Base-by-base conservation (phyloP, 2,888 invertebrate species). In the Agrenia bidenticulata region DNA sequence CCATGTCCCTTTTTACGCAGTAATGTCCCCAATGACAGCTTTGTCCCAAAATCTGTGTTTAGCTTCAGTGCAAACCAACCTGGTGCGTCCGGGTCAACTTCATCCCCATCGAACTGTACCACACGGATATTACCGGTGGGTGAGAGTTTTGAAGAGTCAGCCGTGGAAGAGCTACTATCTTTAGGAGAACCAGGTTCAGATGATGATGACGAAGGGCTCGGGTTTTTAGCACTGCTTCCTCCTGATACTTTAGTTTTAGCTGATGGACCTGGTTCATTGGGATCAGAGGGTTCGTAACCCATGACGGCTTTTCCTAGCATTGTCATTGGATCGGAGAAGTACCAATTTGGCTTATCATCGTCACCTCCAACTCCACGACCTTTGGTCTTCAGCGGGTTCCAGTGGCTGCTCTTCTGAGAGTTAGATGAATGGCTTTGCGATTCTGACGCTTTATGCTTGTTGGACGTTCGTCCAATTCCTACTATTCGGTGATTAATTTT, bases 231-330 rank as follows among this genome's bases (percentile, higher is more conserved):
- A 11, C 32, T 32, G 32, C 32, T 32, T 32, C 32, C 32, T 32
- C 11, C 11, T 11, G 32, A 32, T 24, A 13, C 26, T 26, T 51
- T 45, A 21, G 15, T 15, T 15, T 45, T 45, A 19, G 7, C 45
- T 5, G 45, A 45, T 7, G 45, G 45, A 5, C 45, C 17, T 9
- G 45, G 45, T 26, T 51, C 51, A 4, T 23, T 51, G 5, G 51
- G 51, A n/a, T 51, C 51, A 21, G 51, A 51, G 24, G 51, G 51
- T 17, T 51, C 51, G n/a, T 51, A 24, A 51, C 26, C 26, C 26
- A n/a, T 24, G 4, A 51, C 21, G 4, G 51, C 2, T 19, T 19
- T 51, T 21, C 51, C 51, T 19, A 51, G 4, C 7, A 23, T 4
- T 51, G 7, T 7, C 26, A 17, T 5, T 13, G 51, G 51, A 13